These are phyloP conservation scores for Tetragnatha versicolor DNA, from an alignment of 1,140 invertebrate species.

Conservation along the genomic window DNA sequence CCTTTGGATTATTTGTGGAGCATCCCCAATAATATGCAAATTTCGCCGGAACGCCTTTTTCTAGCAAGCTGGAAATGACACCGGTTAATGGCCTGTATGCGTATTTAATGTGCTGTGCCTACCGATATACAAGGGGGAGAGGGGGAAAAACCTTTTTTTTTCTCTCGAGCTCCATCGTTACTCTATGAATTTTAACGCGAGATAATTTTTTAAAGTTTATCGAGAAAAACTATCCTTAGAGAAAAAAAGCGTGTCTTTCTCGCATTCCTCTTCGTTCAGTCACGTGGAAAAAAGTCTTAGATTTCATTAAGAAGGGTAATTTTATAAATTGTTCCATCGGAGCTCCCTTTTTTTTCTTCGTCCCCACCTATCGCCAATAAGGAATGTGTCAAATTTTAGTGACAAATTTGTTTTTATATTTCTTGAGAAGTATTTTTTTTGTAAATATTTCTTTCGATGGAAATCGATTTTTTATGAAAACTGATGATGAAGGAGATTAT, in stretches of 20 bases:
- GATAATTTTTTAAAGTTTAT: constrained; percentile 36
- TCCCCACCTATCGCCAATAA: not conserved
- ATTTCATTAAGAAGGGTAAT: constrained; percentile 39
- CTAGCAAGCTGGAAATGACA: constrained; percentile 31
- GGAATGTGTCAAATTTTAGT: constrained; percentile 16
- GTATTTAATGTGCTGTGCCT: constrained; percentile 22
- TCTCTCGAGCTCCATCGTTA: not conserved
- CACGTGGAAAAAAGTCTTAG: not conserved
- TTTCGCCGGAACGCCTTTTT: not conserved
- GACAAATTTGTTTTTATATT: constrained; percentile 42
- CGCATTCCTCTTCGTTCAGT: constrained; percentile 14
- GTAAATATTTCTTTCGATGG: not conserved
- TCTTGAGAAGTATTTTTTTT: constrained; percentile 8
- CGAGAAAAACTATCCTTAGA: not conserved
- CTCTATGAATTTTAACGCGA: constrained; percentile 36
- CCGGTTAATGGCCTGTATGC: constrained; percentile 26
- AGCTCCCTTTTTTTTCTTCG: not conserved
- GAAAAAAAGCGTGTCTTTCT: not conserved
- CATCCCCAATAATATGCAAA: constrained; percentile 2
- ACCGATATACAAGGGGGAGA: not conserved
- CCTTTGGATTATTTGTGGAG: constrained; percentile 12
- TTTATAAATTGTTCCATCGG: constrained; percentile 32
- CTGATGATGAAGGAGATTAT: constrained; percentile 31
- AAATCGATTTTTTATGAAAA: constrained; percentile 41
- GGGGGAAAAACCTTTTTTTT: constrained; percentile 10